Evolutionary conservation across 2,113 vertebrate species (phyloP).

Genomic region (Anhinga anhinga): DNA sequence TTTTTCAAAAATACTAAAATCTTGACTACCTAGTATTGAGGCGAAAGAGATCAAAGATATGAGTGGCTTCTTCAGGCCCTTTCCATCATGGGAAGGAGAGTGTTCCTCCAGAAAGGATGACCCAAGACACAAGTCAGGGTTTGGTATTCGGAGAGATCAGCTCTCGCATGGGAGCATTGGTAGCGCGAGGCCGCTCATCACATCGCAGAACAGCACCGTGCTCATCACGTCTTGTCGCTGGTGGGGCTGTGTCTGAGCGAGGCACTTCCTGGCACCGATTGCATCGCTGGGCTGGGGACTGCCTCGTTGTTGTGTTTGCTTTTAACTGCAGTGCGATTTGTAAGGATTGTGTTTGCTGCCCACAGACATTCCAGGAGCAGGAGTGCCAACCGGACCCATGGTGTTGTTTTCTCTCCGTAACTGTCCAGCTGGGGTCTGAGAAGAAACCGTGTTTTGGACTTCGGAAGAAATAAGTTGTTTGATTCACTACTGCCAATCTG

Average conservation of each 20-base stretch:
- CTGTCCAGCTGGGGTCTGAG: background rate
- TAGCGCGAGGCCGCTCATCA: fast-evolving
- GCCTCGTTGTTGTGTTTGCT: background rate
- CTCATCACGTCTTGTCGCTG: fast-evolving
- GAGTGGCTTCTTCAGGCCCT: background rate
- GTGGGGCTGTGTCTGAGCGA: background rate
- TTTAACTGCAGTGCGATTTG: background rate
- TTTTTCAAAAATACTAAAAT: background rate
- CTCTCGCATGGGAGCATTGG: fast-evolving
- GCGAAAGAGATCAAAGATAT: fast-evolving
- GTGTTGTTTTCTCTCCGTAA: fast-evolving
- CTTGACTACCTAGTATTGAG: background rate
- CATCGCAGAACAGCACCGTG: fast-evolving
- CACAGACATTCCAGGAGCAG: background rate
- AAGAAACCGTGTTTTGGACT: background rate
- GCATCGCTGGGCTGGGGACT: background rate
- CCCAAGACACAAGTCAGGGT: fast-evolving
- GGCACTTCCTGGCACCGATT: background rate
- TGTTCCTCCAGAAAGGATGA: background rate
- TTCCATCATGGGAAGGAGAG: background rate
- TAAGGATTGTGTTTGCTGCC: background rate
- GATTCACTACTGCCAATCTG: background rate
- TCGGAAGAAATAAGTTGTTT: background rate
- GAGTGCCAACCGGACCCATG: background rate
- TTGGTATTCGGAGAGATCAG: background rate